Evolutionary conservation across 2,797 vertebrate genomes (phyloP).

Genomic region (Periophthalmus magnuspinnatus): DNA sequence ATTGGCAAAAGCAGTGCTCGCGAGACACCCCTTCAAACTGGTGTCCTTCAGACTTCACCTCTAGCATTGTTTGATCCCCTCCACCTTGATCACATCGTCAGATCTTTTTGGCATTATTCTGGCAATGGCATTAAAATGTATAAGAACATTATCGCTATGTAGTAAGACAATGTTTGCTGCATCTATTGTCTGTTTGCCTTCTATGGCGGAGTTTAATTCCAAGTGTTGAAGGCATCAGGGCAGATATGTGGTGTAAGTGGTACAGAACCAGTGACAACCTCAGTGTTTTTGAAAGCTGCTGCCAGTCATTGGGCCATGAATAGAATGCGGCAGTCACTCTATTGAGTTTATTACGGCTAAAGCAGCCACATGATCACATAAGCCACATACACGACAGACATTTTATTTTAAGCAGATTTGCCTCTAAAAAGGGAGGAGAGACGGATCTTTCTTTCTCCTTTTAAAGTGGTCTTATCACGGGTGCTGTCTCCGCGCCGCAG

Average conservation of each 20-base stretch:
- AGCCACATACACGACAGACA: conserved; percentile 65
- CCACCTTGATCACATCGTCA: conserved; percentile 71
- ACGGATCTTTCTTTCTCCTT: conserved; percentile 63
- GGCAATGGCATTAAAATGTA: conserved; percentile 44
- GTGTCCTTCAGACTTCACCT: conserved; percentile 72
- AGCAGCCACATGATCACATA: conserved; percentile 63
- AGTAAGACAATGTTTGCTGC: conserved; percentile 28
- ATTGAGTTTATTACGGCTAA: conserved; percentile 66
- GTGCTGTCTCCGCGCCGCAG: conserved; percentile 53
- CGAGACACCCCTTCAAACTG: conserved; percentile 58
- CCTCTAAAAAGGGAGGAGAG: conserved; percentile 63
- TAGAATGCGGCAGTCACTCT: conserved; percentile 50
- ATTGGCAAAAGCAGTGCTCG: conserved; percentile 22
- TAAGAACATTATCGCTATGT: conserved; percentile 36
- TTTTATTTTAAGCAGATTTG: conserved; percentile 72
- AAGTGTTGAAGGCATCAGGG: conserved; percentile 39
- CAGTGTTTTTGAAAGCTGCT: conserved; percentile 57
- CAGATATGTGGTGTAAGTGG: conserved; percentile 42
- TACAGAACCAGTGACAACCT: conserved; percentile 48
- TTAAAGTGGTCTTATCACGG: conserved; percentile 61
- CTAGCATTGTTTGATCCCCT: conserved; percentile 69
- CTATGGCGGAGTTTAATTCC: conserved; percentile 35
- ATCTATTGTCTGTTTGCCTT: conserved; percentile 34
- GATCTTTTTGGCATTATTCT: conserved; percentile 47
- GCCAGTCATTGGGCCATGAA: conserved; percentile 54